Base-by-base conservation (phyloP, 2,113 vertebrate genomes). In the Brachypteracias leptosomus region DNA sequence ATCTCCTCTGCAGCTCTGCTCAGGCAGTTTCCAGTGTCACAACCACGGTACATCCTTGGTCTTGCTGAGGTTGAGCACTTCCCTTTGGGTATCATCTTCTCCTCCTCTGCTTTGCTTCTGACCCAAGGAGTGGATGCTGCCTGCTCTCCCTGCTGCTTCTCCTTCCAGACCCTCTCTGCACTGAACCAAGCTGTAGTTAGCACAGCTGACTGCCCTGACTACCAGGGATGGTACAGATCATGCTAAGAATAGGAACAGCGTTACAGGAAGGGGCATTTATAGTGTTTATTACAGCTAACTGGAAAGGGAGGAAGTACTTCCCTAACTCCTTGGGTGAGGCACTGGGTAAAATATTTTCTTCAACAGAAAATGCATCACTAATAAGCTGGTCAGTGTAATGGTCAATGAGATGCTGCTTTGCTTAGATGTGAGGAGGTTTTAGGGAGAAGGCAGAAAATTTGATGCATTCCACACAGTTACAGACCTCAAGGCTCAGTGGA, bases 371-470 rank as follows among this genome's bases (percentile, higher is more conserved):
- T 11, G 49, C 49, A 85, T 33, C 82, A 20, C 70, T 94, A 83
- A 67, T 49, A 85, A 80, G 14, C 38, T 54, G 47, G 40, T 70
- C 7, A 3, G 55, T 17, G n/a, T 72, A 62, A 26, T 46, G 74
- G 92, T 86, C 72, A 66, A 62, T 21, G 51, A 93, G 51, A 90
- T 35, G 71, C 38, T 93, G 46, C 40, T 95, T 59, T 54, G 15
- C 63, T 85, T 77, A 90, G 35, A 85, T 84, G 85, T 94, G 85
- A 91, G 81, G 90, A 76, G 57, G 58, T 73, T 97, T 67, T 55
- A 47, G 40, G 62, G 66, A 94, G 51, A 96, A 85, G 86, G 57
- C 58, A 96, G 93, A 78, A 93, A 96, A 81, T 84, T 75, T 70
- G 57, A 58, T 65, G 57, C 76, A 19, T 47, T 94, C 88, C 67